Conservation (phyloP, 2,113 vertebrate genomes). For the Melanostigma gelatinosum region DNA sequence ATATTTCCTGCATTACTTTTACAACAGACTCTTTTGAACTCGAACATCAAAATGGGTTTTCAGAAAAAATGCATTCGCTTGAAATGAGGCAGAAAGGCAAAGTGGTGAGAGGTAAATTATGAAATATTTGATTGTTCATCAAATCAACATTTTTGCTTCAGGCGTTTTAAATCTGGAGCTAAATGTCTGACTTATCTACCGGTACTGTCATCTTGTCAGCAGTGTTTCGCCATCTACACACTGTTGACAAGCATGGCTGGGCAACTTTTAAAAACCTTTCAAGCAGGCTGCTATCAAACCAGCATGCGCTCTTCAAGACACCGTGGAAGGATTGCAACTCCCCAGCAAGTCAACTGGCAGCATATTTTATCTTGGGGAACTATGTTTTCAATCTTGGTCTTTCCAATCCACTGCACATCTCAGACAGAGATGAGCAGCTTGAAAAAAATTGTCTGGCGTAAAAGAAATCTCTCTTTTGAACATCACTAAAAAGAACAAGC, state of each 20-base stretch:
- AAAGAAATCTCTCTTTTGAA: slow-evolving; percentile 46
- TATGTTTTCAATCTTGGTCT: slow-evolving; percentile 56
- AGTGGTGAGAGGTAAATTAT: slow-evolving; percentile 23
- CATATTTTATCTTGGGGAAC: slow-evolving; percentile 57
- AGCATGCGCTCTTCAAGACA: slow-evolving; percentile 47
- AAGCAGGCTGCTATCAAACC: slow-evolving; percentile 45
- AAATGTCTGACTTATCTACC: slow-evolving; percentile 11
- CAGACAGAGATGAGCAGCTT: slow-evolving; percentile 46
- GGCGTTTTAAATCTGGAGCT: not conserved
- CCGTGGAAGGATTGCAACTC: slow-evolving; percentile 33
- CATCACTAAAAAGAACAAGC: slow-evolving; percentile 65
- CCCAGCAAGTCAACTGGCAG: slow-evolving; percentile 57
- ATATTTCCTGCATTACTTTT: slow-evolving; percentile 6
- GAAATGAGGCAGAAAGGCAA: slow-evolving; percentile 11
- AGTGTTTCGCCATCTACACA: not conserved
- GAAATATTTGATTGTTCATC: slow-evolving; percentile 17
- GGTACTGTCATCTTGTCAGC: slow-evolving; percentile 1
- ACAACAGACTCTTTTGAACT: slow-evolving; percentile 30
- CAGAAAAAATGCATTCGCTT: slow-evolving; percentile 8
- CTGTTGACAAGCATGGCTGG: slow-evolving; percentile 43
- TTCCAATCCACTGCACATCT: slow-evolving; percentile 41
- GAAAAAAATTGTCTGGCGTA: slow-evolving; percentile 40
- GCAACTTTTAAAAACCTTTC: slow-evolving; percentile 59
- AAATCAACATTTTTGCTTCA: slow-evolving; percentile 19
- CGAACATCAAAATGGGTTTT: slow-evolving; percentile 1